phyloP scores from a whole-genome alignment of 2,797 vertebrate genomes.

The Netta rufina region DNA sequence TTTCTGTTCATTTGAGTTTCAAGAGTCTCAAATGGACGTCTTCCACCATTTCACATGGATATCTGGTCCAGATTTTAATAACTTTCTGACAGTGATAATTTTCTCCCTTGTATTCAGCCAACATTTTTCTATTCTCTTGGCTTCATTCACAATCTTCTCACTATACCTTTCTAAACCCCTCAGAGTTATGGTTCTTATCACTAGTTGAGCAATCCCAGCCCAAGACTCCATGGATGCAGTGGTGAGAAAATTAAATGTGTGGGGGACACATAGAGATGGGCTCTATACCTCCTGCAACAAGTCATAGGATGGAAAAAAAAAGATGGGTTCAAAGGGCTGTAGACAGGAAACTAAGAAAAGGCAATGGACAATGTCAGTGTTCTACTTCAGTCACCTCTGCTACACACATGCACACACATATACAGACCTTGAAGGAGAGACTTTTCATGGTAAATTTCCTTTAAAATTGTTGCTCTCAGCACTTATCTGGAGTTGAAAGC shows the following conservation, averaged over 20 bases:
- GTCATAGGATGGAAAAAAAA: background rate
- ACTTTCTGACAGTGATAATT: background rate
- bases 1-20: background rate
- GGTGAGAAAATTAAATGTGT: background rate
- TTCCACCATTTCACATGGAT: background rate
- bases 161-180: background rate
- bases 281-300: background rate
- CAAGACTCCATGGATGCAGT: background rate
- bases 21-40: background rate
- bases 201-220: background rate
- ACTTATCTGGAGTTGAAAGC: background rate
- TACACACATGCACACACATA: rapidly evolving
- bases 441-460: background rate
- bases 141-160: background rate
- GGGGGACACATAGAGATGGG: background rate
- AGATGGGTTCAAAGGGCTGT: background rate
- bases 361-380: background rate
- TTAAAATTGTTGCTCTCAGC: background rate
- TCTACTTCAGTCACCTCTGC: background rate
- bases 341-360: background rate
- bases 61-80: background rate
- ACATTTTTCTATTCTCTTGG: background rate
- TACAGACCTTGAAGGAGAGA: rapidly evolving
- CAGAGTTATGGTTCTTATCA: background rate
- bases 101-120: background rate